phyloP scores from a whole-genome alignment of 2,797 vertebrate genomes.

The Synanceia verrucosa region DNA sequence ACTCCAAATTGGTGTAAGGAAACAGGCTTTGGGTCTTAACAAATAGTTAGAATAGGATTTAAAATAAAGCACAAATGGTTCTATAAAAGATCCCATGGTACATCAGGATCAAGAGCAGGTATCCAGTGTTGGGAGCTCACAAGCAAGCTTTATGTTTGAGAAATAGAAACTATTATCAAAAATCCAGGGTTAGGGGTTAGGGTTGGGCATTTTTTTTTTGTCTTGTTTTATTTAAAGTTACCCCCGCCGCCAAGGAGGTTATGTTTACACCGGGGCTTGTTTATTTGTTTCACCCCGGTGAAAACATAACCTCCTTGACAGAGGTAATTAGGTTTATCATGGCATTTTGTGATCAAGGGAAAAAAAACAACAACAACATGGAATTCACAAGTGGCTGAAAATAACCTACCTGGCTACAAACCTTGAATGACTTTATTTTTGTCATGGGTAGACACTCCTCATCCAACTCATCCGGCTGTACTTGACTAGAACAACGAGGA shows the following conservation, averaged over 20 bases:
- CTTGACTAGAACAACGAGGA: neutral
- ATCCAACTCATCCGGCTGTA: neutral
- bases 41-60: neutral
- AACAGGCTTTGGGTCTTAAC: neutral
- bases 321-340: neutral
- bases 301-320: too few relatives aligned
- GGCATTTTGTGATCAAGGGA: neutral
- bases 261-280: too few relatives aligned
- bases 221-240: too few relatives aligned
- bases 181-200: neutral
- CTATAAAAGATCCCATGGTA: neutral
- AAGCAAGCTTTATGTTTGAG: neutral
- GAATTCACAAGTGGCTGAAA: neutral
- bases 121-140: neutral
- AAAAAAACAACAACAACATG: neutral
- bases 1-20: neutral
- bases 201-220: too few relatives aligned
- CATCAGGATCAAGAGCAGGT: neutral
- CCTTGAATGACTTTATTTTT: neutral
- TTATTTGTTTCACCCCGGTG: too few relatives aligned
- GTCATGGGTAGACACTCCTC: neutral
- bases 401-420: neutral
- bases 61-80: neutral
- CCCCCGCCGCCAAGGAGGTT: too few relatives aligned
- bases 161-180: conserved; percentile 1